Evolutionary conservation across 2,797 vertebrate species (phyloP).

Genomic region (Tympanoctomys barrerae): DNA sequence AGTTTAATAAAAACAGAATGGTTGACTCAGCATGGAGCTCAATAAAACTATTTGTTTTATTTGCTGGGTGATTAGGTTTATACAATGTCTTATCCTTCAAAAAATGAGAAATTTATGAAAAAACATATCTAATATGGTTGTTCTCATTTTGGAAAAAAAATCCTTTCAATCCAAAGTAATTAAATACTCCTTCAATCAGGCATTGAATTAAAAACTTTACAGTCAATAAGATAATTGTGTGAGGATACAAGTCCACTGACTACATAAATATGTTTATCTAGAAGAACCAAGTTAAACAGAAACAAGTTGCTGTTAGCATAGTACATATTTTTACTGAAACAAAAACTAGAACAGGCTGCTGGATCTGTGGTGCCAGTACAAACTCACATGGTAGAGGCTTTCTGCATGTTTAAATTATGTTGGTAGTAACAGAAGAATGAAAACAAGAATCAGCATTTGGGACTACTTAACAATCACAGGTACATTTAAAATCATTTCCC

Average conservation of each 20-base stretch:
- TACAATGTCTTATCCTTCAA: constrained; percentile 47
- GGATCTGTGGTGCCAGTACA: neutral
- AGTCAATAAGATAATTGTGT: constrained; percentile 52
- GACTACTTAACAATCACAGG: neutral
- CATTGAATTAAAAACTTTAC: constrained; percentile 44
- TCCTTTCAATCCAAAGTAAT: constrained; percentile 10
- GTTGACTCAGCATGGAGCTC: constrained; percentile 50
- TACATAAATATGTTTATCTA: neutral
- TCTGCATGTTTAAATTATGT: neutral
- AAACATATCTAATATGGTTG: constrained; percentile 42
- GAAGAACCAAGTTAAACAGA: constrained; percentile 10
- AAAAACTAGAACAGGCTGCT: neutral
- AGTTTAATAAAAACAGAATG: constrained; percentile 68
- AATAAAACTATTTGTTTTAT: constrained; percentile 71
- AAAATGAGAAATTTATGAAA: constrained; percentile 72
- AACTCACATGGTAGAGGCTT: neutral
- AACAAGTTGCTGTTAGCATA: neutral
- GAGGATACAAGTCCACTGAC: neutral
- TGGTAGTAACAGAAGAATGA: neutral
- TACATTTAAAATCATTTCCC: neutral
- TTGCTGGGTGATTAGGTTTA: constrained; percentile 62
- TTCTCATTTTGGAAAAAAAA: constrained; percentile 51
- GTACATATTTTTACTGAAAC: neutral
- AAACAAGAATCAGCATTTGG: neutral
- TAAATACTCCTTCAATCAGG: neutral